phyloP scores from a whole-genome alignment of 2,113 vertebrate genomes.

The Clarias batrachus region DNA sequence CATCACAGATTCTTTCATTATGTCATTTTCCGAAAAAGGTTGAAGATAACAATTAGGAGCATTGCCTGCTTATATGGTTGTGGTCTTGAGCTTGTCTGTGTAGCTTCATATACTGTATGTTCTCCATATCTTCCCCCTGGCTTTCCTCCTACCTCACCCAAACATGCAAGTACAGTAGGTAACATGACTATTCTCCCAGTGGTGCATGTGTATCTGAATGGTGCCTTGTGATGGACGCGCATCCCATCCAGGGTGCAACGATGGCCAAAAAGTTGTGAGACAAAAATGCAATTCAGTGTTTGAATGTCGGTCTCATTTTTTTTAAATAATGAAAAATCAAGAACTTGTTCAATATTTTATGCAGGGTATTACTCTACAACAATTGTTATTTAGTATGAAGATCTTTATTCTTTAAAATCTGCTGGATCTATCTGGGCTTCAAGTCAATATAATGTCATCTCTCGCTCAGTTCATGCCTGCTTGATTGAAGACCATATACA shows the following conservation, averaged over 20 bases:
- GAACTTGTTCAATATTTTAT: too few relatives aligned
- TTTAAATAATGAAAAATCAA: too few relatives aligned
- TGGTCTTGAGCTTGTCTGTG: background rate
- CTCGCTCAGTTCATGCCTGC: too few relatives aligned
- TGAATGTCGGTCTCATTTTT: too few relatives aligned
- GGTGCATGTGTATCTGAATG: background rate
- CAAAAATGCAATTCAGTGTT: too few relatives aligned
- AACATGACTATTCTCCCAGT: background rate
- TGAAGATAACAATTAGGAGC: background rate
- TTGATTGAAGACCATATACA: too few relatives aligned
- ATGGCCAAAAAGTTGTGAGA: too few relatives aligned
- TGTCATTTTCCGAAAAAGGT: background rate
- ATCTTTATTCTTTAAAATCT: too few relatives aligned
- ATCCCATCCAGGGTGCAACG: background rate
- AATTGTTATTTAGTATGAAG: too few relatives aligned
- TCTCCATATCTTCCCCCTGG: background rate
- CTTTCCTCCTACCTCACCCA: background rate
- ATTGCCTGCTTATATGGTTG: background rate
- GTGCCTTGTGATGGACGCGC: background rate
- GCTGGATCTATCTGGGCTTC: too few relatives aligned
- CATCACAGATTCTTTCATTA: background rate
- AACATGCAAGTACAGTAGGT: background rate
- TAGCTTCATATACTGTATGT: background rate
- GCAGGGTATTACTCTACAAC: too few relatives aligned
- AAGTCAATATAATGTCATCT: too few relatives aligned